phyloP scores from a whole-genome alignment of 2,888 invertebrate genomes.

The Microchrysa polita region DNA sequence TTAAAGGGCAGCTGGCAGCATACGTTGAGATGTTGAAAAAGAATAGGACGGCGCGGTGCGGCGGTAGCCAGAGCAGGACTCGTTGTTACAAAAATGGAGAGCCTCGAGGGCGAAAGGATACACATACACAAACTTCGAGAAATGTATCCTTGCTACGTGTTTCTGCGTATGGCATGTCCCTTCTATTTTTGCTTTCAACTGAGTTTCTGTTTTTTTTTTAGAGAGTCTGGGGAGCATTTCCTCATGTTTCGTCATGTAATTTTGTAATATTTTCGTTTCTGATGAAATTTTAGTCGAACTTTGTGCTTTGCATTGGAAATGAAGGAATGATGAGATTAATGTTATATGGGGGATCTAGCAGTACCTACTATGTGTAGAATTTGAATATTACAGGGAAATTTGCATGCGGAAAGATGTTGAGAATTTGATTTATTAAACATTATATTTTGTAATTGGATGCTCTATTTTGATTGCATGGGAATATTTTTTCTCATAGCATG shows the following conservation, averaged over 20 bases:
- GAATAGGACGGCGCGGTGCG: not conserved
- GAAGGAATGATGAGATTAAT: conserved; percentile 8
- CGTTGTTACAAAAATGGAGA: conserved; percentile 17
- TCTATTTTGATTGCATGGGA: not conserved
- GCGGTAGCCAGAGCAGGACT: too few relatives aligned
- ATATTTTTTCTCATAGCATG: too few relatives aligned
- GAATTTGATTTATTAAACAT: conserved; percentile 39
- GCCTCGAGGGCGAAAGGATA: not conserved
- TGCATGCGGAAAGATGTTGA: conserved; percentile 32
- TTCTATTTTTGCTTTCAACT: not conserved
- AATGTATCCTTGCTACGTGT: conserved; percentile 41
- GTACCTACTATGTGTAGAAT: conserved; percentile 13
- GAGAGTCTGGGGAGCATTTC: conserved; percentile 39
- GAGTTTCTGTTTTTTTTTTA: not conserved
- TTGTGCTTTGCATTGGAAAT: conserved; percentile 48
- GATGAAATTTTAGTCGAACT: conserved; percentile 49
- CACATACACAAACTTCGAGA: conserved; percentile 12
- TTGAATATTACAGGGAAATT: not conserved
- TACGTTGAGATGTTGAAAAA: not conserved
- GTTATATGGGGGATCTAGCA: not conserved
- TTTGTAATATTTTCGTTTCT: conserved; percentile 49
- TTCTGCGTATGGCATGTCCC: conserved; percentile 10
- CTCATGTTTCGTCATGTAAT: conserved; percentile 44
- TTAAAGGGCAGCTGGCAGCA: not conserved
- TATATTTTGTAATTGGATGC: conserved; percentile 42